A percentile compares a stretch with the other conserved stretches of the same genome.
Evolutionary conservation across 2,113 vertebrate genomes (phyloP).

Genomic region (Artemisiospiza belli): DNA sequence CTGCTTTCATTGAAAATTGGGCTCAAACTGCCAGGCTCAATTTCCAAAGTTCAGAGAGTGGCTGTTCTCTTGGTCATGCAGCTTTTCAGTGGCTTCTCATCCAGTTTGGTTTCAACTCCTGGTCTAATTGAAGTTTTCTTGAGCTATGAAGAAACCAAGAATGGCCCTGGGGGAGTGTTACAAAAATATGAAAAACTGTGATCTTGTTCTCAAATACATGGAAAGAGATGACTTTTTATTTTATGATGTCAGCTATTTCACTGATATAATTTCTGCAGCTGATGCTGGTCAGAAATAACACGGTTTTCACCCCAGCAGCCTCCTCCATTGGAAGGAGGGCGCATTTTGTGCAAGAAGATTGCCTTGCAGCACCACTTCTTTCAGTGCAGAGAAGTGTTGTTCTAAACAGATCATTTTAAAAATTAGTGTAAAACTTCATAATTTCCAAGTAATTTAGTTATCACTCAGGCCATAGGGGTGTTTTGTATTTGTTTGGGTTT

Average conservation of each 20-base stretch:
- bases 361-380: neutral
- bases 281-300: constrained; percentile 25
- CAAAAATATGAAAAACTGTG: constrained; percentile 22
- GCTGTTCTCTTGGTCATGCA: neutral
- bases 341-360: neutral
- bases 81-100: constrained; percentile 44
- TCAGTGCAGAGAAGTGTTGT: neutral
- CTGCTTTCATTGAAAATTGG: constrained; percentile 34
- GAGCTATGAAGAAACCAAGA: constrained; percentile 28
- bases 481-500: neutral
- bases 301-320: constrained; percentile 2
- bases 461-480: neutral
- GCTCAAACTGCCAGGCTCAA: constrained; percentile 17
- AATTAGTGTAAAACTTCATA: neutral
- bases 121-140: constrained; percentile 38
- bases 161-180: constrained; percentile 58
- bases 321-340: neutral
- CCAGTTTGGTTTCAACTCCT: neutral
- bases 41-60: constrained; percentile 32
- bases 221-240: constrained; percentile 19
- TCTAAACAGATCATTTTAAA: neutral
- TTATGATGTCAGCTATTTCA: neutral
- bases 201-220: constrained; percentile 33
- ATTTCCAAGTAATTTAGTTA: neutral
- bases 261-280: constrained; percentile 17